Evolutionary conservation across 2,888 invertebrate genomes (phyloP).

Genomic region (Malacosoma neustria): DNA sequence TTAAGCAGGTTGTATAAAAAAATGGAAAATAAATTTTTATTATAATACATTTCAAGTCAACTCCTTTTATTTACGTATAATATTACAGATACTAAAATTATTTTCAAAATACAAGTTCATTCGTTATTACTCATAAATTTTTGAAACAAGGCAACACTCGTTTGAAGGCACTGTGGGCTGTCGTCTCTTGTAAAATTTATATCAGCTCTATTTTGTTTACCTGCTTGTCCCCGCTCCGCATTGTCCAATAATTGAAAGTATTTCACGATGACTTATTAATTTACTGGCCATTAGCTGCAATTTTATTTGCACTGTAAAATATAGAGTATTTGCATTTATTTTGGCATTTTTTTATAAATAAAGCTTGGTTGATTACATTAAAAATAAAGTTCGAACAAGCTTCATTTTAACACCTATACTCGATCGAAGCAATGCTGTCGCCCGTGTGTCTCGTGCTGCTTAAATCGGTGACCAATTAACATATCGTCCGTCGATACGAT

Average conservation of each 20-base stretch:
- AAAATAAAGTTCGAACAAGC: too few species aligned
- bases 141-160: not conserved
- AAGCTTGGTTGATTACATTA: too few species aligned
- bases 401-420: slow-evolving; percentile 33
- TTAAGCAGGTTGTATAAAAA: too few species aligned
- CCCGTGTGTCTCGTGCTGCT: slow-evolving; percentile 57
- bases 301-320: slow-evolving; percentile 71
- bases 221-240: slow-evolving; percentile 63
- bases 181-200: slow-evolving; percentile 68
- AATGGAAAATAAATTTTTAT: too few species aligned
- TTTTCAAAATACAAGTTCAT: too few species aligned
- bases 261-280: slow-evolving; percentile 72
- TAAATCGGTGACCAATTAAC: slow-evolving; percentile 38
- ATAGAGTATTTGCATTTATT: slow-evolving; percentile 33
- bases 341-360: too few species aligned
- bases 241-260: slow-evolving; percentile 66
- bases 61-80: too few species aligned
- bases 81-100: too few species aligned
- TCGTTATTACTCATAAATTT: too few species aligned
- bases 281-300: slow-evolving; percentile 57
- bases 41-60: too few species aligned
- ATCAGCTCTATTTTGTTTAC: slow-evolving; percentile 73
- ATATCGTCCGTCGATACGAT: not conserved
- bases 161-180: slow-evolving; percentile 48
- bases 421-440: slow-evolving; percentile 43